A percentile compares a stretch with the other conserved stretches of the same genome.
phyloP scores from a whole-genome alignment of 2,888 invertebrate species.

The Ypsolopha scabrella region DNA sequence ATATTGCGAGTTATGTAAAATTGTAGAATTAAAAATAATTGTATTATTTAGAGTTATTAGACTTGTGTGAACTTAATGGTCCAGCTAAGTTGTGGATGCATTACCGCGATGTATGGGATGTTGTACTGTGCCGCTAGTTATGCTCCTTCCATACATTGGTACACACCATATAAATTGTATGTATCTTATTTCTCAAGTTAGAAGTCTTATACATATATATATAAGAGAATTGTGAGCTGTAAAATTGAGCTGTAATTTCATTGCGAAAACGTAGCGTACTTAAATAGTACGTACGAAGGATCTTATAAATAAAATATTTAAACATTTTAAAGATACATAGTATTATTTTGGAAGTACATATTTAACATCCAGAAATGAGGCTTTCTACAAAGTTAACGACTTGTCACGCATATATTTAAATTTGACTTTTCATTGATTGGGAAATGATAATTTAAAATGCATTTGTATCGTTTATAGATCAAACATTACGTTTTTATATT shows the following conservation, averaged over 20 bases:
- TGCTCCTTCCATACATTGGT: conserved; percentile 38
- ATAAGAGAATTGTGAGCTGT: too few species aligned
- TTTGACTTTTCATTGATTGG: not conserved
- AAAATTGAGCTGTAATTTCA: too few species aligned
- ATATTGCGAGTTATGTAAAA: not conserved
- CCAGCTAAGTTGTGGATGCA: conserved; percentile 10
- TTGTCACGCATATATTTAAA: too few species aligned
- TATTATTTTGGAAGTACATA: too few species aligned
- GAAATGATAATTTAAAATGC: conserved; percentile 10
- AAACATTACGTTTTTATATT: conserved; percentile 21
- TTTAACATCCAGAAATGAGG: too few species aligned
- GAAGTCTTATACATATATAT: too few species aligned
- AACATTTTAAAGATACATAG: too few species aligned
- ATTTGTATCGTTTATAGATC: conserved; percentile 18
- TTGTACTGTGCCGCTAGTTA: conserved; percentile 10
- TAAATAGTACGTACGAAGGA: too few species aligned
- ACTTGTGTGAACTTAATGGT: not conserved
- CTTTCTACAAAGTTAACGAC: too few species aligned
- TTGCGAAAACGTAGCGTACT: too few species aligned
- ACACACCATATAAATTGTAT: conserved; percentile 19
- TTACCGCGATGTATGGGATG: conserved; percentile 37
- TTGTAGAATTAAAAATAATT: not conserved
- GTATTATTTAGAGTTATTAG: not conserved
- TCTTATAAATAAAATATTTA: too few species aligned
- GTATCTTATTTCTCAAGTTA: too few species aligned